Evolutionary conservation across 1,140 invertebrate species (phyloP), one percentile per base, ranked within the genome.

Genomic region (Ceratosolen fusciceps): DNA sequence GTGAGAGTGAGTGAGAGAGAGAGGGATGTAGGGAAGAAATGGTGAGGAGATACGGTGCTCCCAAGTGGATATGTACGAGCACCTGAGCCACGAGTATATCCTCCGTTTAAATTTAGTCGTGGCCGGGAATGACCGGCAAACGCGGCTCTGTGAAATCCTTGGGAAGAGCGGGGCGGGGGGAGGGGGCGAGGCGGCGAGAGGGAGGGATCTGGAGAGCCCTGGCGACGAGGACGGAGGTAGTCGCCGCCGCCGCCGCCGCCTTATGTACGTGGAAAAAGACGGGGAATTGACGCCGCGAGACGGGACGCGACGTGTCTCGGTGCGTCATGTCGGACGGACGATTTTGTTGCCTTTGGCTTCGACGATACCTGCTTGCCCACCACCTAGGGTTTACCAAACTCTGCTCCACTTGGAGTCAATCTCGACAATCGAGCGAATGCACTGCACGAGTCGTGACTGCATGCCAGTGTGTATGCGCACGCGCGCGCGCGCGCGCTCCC

Each of bases 311-410:
- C 78, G 77, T 77, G 74, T 81, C 79, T 77, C 74, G 81, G 80
- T 58, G 71, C 71, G 83, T 83, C 83, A 82, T 83, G 83, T 82
- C 80, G 77, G 73, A 73, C 80, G 80, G 9, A 9, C 54, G 54
- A 7, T 26, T 19, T n/a, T 21, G 29, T 19, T 3, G 12, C 29
- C 10, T 74, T 26, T 60, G n/a, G n/a, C n/a, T n/a, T n/a, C n/a
- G n/a, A n/a, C n/a, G n/a, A n/a, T n/a, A n/a, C n/a, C n/a, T n/a
- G n/a, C n/a, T n/a, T n/a, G n/a, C n/a, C n/a, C n/a, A n/a, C n/a
- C n/a, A n/a, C n/a, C n/a, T n/a, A n/a, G n/a, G n/a, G n/a, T n/a
- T n/a, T n/a, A n/a, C n/a, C n/a, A n/a, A n/a, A n/a, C n/a, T n/a
- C n/a, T n/a, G n/a, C n/a, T n/a, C n/a, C n/a, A n/a, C n/a, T n/a